Base-by-base conservation (phyloP, 2,888 invertebrate species). In the Cepaea hortensis region DNA sequence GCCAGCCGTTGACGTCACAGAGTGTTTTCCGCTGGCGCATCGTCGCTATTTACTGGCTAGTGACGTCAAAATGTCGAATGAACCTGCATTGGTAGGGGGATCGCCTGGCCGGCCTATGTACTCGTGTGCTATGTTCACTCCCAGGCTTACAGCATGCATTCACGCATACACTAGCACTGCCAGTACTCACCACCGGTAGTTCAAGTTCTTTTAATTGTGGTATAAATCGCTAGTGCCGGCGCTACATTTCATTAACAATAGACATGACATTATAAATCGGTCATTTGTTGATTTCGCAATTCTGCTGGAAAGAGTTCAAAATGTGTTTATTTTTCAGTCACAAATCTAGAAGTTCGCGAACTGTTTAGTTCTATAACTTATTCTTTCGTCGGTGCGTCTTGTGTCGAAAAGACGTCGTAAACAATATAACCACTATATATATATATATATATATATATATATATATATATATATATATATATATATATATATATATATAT, bases 11-110 rank as follows among this genome's bases (percentile, higher is more conserved):
- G 87, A 87, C 87, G 87, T 87, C 87, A 87, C 87, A 70, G 83
- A 83, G 87, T 83, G 85, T 85, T 87, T 87, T 87, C 87, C 87
- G 85, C 83, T 85, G 85, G 87, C 85, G 85, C 83, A 83, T 85
- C 81, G 81, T 84, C 84, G 85, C 87, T 87, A 87, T 87, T 87
- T 87, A 87, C 83, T 83, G 81, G 81, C 73, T 76, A 50, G 87
- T 87, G 87, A 87, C 87, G 87, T 87, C 87, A 87, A 87, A 81
- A 82, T 75, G 76, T 81, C 46, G 85, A 76, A 85, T 85, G 85
- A 87, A 87, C 83, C 87, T 23, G 85, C 76, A 77, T 13, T 61
- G 83, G 87, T 83, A 61, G 75, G 73, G 77, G 55, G 68, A 6
- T 18, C 61, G 73, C 83, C 83, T 73, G 73, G 20, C 73, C 72